Conservation (phyloP, 1,140 invertebrate genomes). For the Archegozetes longisetosus region DNA sequence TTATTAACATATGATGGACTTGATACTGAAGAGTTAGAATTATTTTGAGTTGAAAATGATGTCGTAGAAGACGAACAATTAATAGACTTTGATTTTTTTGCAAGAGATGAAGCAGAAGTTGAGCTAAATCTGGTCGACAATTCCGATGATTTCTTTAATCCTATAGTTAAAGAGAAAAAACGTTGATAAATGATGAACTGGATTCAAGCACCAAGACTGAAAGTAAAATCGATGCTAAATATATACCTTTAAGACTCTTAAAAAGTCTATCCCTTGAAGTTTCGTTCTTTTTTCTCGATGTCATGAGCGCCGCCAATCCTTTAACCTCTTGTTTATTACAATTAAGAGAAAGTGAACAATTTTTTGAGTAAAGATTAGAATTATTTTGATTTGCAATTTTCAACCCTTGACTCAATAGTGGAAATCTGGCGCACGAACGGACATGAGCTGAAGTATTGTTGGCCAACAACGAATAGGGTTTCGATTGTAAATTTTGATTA, state of each 20-base stretch:
- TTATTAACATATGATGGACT: neutral
- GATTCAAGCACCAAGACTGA: too few relatives aligned
- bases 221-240: too few relatives aligned
- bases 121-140: neutral
- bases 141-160: slow-evolving; percentile 17
- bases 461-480: neutral
- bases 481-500: neutral
- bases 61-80: neutral
- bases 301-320: neutral
- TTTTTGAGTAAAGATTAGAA: neutral
- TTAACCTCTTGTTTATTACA: neutral
- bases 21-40: neutral
- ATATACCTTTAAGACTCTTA: slow-evolving; percentile 20
- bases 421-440: slow-evolving; percentile 18
- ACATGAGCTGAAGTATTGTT: slow-evolving; percentile 12
- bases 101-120: neutral
- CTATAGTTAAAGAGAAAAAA: too few relatives aligned
- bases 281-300: slow-evolving; percentile 14
- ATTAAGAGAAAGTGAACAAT: neutral
- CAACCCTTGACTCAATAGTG: slow-evolving; percentile 6
- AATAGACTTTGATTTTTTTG: neutral
- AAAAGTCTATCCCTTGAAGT: slow-evolving; percentile 20
- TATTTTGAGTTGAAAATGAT: neutral
- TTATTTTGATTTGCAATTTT: neutral
- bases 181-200: too few relatives aligned